Evolutionary conservation across 2,888 invertebrate species (phyloP).

Genomic region (Platycheirus albimanus): DNA sequence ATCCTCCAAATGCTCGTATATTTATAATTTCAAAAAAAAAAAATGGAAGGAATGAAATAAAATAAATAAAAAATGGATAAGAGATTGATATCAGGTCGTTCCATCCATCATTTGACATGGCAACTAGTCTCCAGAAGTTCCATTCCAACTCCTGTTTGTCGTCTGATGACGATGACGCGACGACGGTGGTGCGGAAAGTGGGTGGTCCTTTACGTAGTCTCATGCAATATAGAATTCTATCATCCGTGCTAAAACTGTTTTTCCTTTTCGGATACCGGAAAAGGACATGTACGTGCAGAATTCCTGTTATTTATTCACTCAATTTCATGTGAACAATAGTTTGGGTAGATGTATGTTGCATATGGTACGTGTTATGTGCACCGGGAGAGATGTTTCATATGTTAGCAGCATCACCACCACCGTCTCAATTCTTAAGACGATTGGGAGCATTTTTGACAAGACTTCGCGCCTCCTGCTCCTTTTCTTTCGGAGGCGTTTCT

Average conservation of each 20-base stretch:
- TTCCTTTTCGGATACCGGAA: constrained; percentile 50
- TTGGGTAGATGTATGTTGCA: constrained; percentile 32
- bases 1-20: no score
- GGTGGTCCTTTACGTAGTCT: constrained; percentile 31
- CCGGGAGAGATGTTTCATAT: constrained; percentile 11
- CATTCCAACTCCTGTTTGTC: not conserved
- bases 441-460: constrained; percentile 57
- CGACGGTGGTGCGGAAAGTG: not conserved
- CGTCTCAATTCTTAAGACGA: constrained; percentile 41
- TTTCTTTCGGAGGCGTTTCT: not conserved
- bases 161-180: no score
- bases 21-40: no score
- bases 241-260: constrained; percentile 62
- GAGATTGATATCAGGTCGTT: constrained; percentile 54
- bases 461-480: not conserved
- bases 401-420: constrained; percentile 14
- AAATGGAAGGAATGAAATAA: constrained; percentile 11
- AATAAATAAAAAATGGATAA: constrained; percentile 20
- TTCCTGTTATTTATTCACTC: constrained; percentile 62
- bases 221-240: constrained; percentile 55
- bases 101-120: constrained; percentile 56
- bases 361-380: constrained; percentile 43
- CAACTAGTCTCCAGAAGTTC: constrained; percentile 16
- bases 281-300: constrained; percentile 61
- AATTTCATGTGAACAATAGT: constrained; percentile 68